Evolutionary conservation across 2,797 vertebrate species (phyloP).

Genomic region (Melanogrammus aeglefinus): DNA sequence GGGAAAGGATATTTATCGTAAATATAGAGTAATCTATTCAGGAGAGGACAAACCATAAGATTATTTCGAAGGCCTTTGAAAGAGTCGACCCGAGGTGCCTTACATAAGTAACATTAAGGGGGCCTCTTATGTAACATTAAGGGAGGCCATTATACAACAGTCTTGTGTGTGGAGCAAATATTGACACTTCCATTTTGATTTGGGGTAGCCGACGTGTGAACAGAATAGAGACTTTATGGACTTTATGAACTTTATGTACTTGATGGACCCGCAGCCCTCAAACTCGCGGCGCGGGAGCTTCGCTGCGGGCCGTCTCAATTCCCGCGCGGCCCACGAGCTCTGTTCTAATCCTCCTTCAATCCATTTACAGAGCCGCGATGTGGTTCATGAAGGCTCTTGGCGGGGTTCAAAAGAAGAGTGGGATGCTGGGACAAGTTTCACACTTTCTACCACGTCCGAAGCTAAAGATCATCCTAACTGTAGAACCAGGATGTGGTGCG

Average conservation of each 20-base stretch:
- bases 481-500: neutral
- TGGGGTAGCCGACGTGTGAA: slow-evolving; percentile 26
- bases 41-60: neutral
- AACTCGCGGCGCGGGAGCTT: too few relatives aligned
- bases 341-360: slow-evolving; percentile 58
- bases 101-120: neutral
- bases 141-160: neutral
- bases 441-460: slow-evolving; percentile 55
- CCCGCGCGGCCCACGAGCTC: slow-evolving; percentile 46
- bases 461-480: neutral
- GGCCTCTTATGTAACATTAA: too few relatives aligned
- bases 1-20: neutral
- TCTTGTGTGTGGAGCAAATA: slow-evolving; percentile 21
- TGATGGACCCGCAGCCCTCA: neutral
- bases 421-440: slow-evolving; percentile 42
- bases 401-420: slow-evolving; percentile 53
- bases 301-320: neutral
- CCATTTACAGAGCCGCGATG: slow-evolving; percentile 46
- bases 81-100: too few relatives aligned
- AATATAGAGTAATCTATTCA: neutral
- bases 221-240: slow-evolving; percentile 17
- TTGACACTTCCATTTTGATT: slow-evolving; percentile 17
- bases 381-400: slow-evolving; percentile 54
- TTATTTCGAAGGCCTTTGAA: neutral
- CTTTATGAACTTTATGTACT: too few relatives aligned